A percentile compares a stretch with the other conserved stretches of the same genome.
phyloP scores from a whole-genome alignment of 1,140 invertebrate species.

The Cyclina sinensis region DNA sequence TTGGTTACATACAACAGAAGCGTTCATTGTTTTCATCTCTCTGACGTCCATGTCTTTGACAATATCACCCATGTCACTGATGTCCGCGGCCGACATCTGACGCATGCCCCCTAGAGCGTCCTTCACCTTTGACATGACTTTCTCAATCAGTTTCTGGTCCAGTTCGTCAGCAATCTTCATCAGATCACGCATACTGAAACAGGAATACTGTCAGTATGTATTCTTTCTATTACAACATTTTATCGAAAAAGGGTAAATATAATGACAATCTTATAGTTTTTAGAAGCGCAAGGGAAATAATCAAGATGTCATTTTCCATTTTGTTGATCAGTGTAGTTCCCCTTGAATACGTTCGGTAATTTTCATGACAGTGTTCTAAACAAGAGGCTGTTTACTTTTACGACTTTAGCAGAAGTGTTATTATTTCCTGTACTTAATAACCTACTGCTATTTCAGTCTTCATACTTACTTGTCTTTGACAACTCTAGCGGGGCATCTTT shows the following conservation, averaged over 20 bases:
- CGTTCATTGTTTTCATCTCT: constrained; percentile 23
- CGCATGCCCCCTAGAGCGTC: not conserved
- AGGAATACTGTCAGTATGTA: not conserved
- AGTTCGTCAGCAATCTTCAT: not conserved
- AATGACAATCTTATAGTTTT: no score
- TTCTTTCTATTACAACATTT: not conserved
- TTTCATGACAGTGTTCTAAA: no score
- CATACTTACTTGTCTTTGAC: constrained; percentile 44
- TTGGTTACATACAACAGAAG: not conserved
- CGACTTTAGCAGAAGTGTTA: no score
- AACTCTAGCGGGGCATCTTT: constrained; percentile 8
- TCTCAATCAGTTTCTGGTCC: constrained; percentile 5
- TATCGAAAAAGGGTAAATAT: no score
- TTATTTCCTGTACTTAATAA: no score
- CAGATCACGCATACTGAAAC: constrained; percentile 2
- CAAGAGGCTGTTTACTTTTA: no score
- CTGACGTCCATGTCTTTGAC: constrained; percentile 14
- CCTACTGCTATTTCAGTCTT: no score
- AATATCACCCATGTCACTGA: constrained; percentile 33
- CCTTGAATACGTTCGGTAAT: no score
- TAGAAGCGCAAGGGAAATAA: no score
- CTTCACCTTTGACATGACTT: constrained; percentile 16
- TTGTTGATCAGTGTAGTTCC: no score
- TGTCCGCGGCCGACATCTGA: not conserved
- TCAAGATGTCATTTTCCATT: no score